Conservation (phyloP, 1,140 invertebrate genomes). For the Penaeus vannamei region DNA sequence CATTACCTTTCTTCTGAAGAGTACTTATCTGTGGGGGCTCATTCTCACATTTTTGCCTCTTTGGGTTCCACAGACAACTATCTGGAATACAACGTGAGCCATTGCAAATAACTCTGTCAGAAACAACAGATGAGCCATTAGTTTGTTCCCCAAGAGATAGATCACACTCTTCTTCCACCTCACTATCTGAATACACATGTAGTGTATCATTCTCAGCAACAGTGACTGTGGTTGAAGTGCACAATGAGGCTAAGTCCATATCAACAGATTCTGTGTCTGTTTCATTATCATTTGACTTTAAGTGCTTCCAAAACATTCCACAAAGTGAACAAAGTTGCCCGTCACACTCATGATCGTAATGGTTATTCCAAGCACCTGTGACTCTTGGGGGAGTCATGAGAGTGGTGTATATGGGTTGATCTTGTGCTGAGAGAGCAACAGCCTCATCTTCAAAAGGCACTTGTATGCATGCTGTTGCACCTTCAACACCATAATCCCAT, state of each 20-base stretch:
- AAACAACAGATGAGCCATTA: neutral
- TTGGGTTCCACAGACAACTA: no score
- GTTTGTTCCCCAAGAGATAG: neutral
- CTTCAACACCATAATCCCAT: neutral
- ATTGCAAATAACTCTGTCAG: neutral
- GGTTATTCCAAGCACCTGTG: constrained; percentile 29
- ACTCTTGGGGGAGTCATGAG: constrained; percentile 33
- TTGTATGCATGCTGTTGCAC: neutral
- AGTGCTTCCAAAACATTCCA: constrained; percentile 45
- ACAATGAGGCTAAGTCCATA: constrained; percentile 40
- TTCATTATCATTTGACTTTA: constrained; percentile 35
- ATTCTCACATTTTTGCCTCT: no score
- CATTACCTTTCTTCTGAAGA: no score
- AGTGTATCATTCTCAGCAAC: constrained; percentile 20
- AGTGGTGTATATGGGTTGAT: neutral
- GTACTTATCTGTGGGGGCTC: no score
- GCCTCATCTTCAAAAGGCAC: no score
- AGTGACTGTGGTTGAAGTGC: constrained; percentile 45
- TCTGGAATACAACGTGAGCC: no score
- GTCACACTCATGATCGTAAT: constrained; percentile 53
- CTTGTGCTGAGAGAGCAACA: no score
- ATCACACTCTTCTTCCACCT: neutral
- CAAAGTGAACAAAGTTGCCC: constrained; percentile 50
- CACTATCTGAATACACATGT: neutral
- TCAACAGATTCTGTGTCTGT: constrained; percentile 38